Evolutionary conservation across 92 coral and sea anemone species (phyloP).

Genomic region (Porites evermanni): DNA sequence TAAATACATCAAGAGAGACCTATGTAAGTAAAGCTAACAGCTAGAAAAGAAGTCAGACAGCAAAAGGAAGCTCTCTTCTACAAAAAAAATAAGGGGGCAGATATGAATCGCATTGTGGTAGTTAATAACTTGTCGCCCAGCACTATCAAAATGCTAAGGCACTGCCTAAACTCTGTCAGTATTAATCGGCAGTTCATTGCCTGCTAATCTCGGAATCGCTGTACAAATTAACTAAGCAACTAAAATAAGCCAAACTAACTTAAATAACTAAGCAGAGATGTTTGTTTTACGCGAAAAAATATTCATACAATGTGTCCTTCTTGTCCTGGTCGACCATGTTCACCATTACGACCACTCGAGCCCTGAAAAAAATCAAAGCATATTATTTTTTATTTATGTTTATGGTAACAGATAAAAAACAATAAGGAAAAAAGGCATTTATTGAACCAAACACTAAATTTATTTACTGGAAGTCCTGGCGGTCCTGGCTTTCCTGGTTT

Average conservation of each 20-base stretch:
- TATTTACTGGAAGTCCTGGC: constrained; percentile 36
- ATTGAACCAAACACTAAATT: background rate
- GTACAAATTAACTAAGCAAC: too few relatives aligned
- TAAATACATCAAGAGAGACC: too few relatives aligned
- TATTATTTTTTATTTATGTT: background rate
- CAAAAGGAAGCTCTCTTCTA: too few relatives aligned
- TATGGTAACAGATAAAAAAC: background rate
- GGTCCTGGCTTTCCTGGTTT: constrained; percentile 35
- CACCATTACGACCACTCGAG: background rate
- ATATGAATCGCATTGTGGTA: too few relatives aligned
- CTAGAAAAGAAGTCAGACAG: too few relatives aligned
- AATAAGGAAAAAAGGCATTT: background rate
- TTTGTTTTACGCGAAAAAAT: background rate
- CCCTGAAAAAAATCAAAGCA: constrained; percentile 28
- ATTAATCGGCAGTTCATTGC: too few relatives aligned
- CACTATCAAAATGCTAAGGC: too few relatives aligned
- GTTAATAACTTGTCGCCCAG: too few relatives aligned
- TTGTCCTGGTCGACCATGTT: constrained; percentile 24
- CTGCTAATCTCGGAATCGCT: too few relatives aligned
- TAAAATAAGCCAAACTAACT: background rate
- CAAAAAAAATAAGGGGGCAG: too few relatives aligned
- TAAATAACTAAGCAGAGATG: background rate
- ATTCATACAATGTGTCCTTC: constrained; percentile 19
- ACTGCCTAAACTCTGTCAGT: too few relatives aligned
- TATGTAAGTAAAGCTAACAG: too few relatives aligned